These are phyloP conservation scores for Unio pictorum DNA, from an alignment of 2,888 invertebrate species.

Conservation along the genomic window DNA sequence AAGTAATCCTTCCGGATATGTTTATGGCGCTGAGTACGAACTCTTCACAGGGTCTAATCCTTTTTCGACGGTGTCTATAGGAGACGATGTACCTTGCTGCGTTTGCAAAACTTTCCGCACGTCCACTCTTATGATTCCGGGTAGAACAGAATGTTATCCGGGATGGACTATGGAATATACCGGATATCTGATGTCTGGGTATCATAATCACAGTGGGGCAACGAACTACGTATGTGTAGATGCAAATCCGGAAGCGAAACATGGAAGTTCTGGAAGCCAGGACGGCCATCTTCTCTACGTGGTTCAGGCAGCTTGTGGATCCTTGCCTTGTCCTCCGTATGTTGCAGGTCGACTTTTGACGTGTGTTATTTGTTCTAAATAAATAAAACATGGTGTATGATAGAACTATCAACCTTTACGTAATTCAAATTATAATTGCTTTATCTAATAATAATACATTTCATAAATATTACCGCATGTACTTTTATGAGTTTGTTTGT, in stretches of 20 bases:
- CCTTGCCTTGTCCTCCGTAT: conserved; percentile 10
- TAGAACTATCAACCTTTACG: no score
- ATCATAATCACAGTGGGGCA: no score
- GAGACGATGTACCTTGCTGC: conserved; percentile 10
- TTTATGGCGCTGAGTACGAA: conserved; percentile 12
- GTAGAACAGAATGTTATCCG: no score
- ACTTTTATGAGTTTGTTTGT: no score
- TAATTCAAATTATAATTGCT: no score
- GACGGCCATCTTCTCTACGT: conserved; percentile 11
- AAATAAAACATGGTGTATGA: neutral
- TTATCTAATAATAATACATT: no score
- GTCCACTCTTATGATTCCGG: neutral
- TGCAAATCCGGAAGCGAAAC: neutral
- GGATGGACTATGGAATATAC: no score
- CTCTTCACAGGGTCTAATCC: no score
- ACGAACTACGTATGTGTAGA: conserved; percentile 12
- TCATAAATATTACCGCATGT: no score
- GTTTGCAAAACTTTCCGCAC: conserved; percentile 5
- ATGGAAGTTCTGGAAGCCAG: neutral
- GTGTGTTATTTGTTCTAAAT: conserved; percentile 13
- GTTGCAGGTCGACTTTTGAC: conserved; percentile 3
- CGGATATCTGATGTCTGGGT: no score
- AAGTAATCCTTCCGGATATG: neutral
- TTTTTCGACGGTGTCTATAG: neutral
- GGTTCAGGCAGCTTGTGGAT: conserved; percentile 8